These are phyloP conservation scores for Hymenopus coronatus DNA, from an alignment of 2,888 invertebrate species.

Conservation along the genomic window DNA sequence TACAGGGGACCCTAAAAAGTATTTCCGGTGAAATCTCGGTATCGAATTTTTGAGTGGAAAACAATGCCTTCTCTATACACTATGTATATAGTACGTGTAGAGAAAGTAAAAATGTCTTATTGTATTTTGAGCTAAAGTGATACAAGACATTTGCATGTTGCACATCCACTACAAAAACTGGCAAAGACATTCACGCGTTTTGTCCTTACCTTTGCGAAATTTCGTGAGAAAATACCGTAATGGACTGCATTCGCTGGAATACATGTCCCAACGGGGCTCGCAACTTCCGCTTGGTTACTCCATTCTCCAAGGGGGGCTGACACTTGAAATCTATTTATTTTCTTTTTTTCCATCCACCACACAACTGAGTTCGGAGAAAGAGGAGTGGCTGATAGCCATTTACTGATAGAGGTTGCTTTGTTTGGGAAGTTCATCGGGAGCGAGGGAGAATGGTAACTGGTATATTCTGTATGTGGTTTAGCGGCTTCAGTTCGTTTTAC, in stretches of 20 bases:
- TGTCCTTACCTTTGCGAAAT: not conserved
- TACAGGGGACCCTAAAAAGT: too few relatives aligned
- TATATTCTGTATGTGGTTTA: too few relatives aligned
- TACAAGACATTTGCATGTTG: too few relatives aligned
- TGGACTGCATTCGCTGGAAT: not conserved
- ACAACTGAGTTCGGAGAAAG: not conserved
- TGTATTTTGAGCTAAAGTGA: too few relatives aligned
- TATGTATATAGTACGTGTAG: too few relatives aligned
- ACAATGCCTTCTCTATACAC: too few relatives aligned
- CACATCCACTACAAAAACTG: too few relatives aligned
- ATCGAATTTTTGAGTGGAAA: too few relatives aligned
- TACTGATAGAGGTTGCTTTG: not conserved
- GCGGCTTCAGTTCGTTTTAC: too few relatives aligned
- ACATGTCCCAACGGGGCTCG: not conserved
- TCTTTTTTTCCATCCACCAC: not conserved
- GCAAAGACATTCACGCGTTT: not conserved
- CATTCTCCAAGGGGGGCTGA: not conserved
- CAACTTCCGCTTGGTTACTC: not conserved
- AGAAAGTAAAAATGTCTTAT: too few relatives aligned
- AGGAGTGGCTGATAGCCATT: not conserved
- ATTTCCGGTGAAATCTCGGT: too few relatives aligned
- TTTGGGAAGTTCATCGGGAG: not conserved
- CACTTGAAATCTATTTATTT: not conserved
- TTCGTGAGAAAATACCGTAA: not conserved
- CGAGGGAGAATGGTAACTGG: too few relatives aligned